phyloP scores from a whole-genome alignment of 2,113 vertebrate species.

The Pluvianellus socialis region DNA sequence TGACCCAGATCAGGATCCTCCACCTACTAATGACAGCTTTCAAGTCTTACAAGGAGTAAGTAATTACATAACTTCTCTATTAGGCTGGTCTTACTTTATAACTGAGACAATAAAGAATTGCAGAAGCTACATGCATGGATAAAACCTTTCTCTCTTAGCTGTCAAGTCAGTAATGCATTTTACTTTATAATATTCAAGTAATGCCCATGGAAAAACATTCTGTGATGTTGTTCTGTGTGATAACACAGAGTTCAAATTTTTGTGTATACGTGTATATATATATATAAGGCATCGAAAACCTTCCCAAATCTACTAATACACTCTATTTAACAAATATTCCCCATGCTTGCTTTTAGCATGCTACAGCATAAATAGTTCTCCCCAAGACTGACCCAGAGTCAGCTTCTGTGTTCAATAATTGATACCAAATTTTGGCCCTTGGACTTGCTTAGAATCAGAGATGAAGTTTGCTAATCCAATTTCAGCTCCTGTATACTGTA shows the following conservation, averaged over 20 bases:
- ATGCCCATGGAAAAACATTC: neutral
- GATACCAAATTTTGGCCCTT: neutral
- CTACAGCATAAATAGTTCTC: neutral
- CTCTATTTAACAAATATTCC: neutral
- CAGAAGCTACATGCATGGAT: neutral
- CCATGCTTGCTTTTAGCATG: neutral
- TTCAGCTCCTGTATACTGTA: neutral
- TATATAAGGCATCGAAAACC: neutral
- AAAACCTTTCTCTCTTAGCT: neutral
- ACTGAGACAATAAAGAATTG: neutral
- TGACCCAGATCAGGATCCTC: slow-evolving; percentile 93
- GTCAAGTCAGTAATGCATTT: neutral
- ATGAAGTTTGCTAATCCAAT: neutral
- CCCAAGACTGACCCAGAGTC: neutral
- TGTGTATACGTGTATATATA: no score
- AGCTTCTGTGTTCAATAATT: neutral
- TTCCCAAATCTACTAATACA: neutral
- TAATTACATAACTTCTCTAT: slow-evolving; percentile 41
- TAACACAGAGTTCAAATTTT: rapidly evolving
- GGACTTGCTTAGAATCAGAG: neutral
- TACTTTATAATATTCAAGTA: neutral
- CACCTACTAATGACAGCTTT: slow-evolving; percentile 90
- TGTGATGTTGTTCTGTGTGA: neutral
- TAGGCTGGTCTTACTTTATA: neutral
- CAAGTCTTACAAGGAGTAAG: slow-evolving; percentile 97